phyloP scores from a whole-genome alignment of 2,797 vertebrate species.

The Argya squamiceps region DNA sequence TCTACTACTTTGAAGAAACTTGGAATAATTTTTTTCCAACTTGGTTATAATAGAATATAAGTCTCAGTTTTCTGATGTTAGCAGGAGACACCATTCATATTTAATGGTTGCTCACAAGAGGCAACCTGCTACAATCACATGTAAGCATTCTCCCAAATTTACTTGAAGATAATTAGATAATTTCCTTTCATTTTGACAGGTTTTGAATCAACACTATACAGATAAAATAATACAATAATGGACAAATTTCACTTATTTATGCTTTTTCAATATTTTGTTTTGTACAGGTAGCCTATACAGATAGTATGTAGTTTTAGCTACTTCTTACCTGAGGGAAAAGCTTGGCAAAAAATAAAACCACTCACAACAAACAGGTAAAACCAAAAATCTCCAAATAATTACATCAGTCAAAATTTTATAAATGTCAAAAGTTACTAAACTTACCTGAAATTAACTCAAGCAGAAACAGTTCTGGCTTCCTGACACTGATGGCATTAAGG shows the following conservation, averaged over 20 bases:
- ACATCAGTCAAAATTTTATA: background rate
- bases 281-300: background rate
- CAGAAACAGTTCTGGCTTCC: background rate
- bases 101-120: background rate
- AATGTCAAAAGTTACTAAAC: background rate
- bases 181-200: background rate
- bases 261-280: background rate
- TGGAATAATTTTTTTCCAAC: background rate
- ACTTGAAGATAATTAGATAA: background rate
- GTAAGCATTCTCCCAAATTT: background rate
- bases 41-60: background rate
- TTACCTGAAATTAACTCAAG: background rate
- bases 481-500: background rate
- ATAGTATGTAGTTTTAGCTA: background rate
- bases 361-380: background rate
- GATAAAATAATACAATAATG: background rate
- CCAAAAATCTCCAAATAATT: accelerated
- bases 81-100: background rate
- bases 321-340: background rate
- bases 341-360: background rate
- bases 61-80: background rate
- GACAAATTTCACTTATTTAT: background rate
- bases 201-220: background rate
- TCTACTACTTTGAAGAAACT: background rate
- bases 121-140: background rate